Evolutionary conservation across 1,140 invertebrate genomes (phyloP), one percentile per base, ranked within the genome.

Genomic region (Aphis gossypii): DNA sequence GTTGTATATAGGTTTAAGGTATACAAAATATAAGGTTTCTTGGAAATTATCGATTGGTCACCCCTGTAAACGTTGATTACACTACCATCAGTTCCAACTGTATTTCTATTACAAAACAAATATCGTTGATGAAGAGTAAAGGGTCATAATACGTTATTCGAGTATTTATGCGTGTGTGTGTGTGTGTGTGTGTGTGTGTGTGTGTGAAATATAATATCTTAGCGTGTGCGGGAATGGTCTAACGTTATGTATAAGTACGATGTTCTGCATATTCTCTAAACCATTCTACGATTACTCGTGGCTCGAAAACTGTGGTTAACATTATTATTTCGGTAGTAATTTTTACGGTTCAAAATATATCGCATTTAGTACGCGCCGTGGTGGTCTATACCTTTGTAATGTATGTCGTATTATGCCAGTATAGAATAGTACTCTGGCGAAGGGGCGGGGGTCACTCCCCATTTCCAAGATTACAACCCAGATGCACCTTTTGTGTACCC

Each of bases 341-440:
- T 76, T 76, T 76, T 76, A 76, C 60, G n/a, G 60, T 76, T n/a
- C 30, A n/a, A 76, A n/a, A 76, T 76, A 76, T 76, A 76, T 76
- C n/a, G 60, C 60, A n/a, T 76, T 76, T 76, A n/a, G n/a, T n/a
- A n/a, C 60, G 30, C 60, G 25, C 30, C n/a, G 30, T 23, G 60
- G n/a, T n/a, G n/a, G 60, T 76, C 30, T 76, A 76, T 76, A n/a
- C 60, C 60, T 76, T 76, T 76, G 14, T 76, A 76, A 76, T 76
- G 30, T 76, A 76, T 76, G 60, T 7, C 30, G n/a, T 76, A 76
- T 76, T 76, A 76, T 76, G 4, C n/a, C n/a, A n/a, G 60, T 18
- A n/a, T 76, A n/a, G 4, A 76, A 76, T 76, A 18, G 30, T 18
- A 0, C 14, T 6, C 14, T 6, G 60, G 18, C 3, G 3, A 6